These are phyloP conservation scores for Musca vetustissima DNA, from an alignment of 1,140 invertebrate genomes.

Conservation along the genomic window DNA sequence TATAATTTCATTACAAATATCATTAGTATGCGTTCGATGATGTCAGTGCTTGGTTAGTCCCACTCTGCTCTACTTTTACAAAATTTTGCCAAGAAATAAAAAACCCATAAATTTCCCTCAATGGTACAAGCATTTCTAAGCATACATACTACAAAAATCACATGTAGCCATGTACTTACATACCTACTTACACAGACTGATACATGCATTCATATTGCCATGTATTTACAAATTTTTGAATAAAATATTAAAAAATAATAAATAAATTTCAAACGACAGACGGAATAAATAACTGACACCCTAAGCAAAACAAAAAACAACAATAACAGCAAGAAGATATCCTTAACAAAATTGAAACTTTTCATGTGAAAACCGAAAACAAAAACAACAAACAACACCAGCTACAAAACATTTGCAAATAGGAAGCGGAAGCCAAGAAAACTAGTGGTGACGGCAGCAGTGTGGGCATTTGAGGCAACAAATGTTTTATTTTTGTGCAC, in stretches of 20 bases:
- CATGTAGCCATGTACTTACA: too few species aligned
- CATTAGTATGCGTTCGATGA: too few species aligned
- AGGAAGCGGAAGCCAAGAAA: too few species aligned
- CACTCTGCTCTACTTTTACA: not conserved
- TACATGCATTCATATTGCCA: not conserved
- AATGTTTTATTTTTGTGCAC: too few species aligned
- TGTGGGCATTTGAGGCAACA: too few species aligned
- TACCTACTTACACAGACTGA: not conserved
- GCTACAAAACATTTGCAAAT: not conserved
- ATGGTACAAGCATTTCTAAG: slow-evolving; percentile 2
- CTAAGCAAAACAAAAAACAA: too few species aligned
- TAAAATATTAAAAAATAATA: slow-evolving; percentile 23
- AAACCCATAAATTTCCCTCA: not conserved
- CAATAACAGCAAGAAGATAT: too few species aligned
- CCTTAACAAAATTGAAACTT: slow-evolving; percentile 6
- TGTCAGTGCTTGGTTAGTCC: too few species aligned
- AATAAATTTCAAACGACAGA: slow-evolving; percentile 3
- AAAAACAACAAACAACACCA: slow-evolving; percentile 12
- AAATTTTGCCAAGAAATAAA: not conserved
- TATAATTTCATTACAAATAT: too few species aligned
- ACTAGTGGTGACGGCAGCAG: too few species aligned
- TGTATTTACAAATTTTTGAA: not conserved
- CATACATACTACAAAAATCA: not conserved
- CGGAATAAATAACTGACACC: too few species aligned
- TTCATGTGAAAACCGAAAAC: not conserved